Percentiles rank a stretch among this genome's conserved stretches.
These are phyloP conservation scores for Diaphora mendica DNA, from an alignment of 2,888 invertebrate species.

Conservation along the genomic window DNA sequence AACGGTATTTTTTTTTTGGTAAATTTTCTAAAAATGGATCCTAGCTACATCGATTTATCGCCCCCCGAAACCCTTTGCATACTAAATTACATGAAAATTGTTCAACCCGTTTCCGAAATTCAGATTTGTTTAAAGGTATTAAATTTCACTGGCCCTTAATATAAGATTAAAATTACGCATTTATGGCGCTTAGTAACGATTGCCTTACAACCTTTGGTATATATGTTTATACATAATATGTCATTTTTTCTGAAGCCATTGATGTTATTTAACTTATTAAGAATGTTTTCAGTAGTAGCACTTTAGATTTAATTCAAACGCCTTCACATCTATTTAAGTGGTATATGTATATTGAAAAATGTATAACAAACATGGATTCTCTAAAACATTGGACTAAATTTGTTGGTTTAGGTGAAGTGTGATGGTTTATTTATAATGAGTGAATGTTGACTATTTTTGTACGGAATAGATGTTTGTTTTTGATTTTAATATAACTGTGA, in stretches of 20 bases:
- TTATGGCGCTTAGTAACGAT: background rate
- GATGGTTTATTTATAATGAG: slow-evolving; percentile 18
- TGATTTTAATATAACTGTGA: background rate
- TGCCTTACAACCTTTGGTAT: background rate
- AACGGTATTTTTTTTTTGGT: too few species aligned
- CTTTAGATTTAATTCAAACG: slow-evolving; percentile 43
- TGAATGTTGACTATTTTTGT: slow-evolving; percentile 6
- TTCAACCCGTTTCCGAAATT: too few species aligned
- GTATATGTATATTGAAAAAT: slow-evolving; percentile 36
- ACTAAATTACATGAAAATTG: too few species aligned
- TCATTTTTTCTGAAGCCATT: slow-evolving; percentile 36
- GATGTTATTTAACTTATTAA: slow-evolving; percentile 51
- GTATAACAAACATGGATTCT: slow-evolving; percentile 23
- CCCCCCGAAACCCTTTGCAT: too few species aligned
- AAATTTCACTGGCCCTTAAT: too few species aligned
- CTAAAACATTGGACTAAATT: slow-evolving; percentile 18
- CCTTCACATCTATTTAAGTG: slow-evolving; percentile 40
- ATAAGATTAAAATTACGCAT: background rate
- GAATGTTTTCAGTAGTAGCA: slow-evolving; percentile 42
- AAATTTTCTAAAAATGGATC: too few species aligned
- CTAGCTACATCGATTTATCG: too few species aligned
- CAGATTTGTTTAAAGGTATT: too few species aligned
- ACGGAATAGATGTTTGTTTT: slow-evolving; percentile 5
- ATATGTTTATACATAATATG: slow-evolving; percentile 4
- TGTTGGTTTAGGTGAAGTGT: background rate